Conservation (phyloP, 53 echinoderm and acorn worm species). For the Henricia sp. region DNA sequence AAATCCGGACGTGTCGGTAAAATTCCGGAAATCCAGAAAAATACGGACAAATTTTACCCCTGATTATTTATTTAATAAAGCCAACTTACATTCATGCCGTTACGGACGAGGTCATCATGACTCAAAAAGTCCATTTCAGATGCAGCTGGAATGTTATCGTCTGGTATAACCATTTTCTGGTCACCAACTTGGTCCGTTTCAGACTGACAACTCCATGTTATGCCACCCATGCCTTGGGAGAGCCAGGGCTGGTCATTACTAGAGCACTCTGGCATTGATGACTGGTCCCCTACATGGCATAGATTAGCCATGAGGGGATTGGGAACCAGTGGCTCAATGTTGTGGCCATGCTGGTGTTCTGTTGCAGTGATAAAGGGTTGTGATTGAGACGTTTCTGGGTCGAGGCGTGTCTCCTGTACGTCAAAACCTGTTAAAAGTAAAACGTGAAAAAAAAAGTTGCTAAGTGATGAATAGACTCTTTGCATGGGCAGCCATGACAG, state of each 20-base stretch:
- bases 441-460: too few relatives aligned
- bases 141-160: conserved; percentile 50
- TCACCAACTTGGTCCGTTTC: not conserved
- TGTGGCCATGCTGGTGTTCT: conserved; percentile 8
- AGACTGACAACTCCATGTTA: conserved; percentile 34
- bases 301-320: not conserved
- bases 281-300: not conserved
- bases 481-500: too few relatives aligned
- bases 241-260: not conserved
- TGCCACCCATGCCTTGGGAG: conserved; percentile 1
- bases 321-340: conserved; percentile 12
- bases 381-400: not conserved
- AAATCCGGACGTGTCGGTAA: too few relatives aligned
- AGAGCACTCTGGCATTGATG: not conserved
- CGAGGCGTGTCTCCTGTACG: too few relatives aligned
- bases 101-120: conserved; percentile 5
- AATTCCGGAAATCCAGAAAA: too few relatives aligned
- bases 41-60: too few relatives aligned
- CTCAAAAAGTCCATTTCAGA: conserved; percentile 42
- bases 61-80: not conserved
- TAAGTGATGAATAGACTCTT: too few relatives aligned
- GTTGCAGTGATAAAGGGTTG: not conserved
- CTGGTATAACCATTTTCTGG: not conserved
- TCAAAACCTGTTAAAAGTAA: too few relatives aligned
- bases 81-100: conserved; percentile 41